Evolutionary conservation across 2,888 invertebrate genomes (phyloP), one percentile per base, ranked within the genome.

Genomic region (Luperina nickerlii): DNA sequence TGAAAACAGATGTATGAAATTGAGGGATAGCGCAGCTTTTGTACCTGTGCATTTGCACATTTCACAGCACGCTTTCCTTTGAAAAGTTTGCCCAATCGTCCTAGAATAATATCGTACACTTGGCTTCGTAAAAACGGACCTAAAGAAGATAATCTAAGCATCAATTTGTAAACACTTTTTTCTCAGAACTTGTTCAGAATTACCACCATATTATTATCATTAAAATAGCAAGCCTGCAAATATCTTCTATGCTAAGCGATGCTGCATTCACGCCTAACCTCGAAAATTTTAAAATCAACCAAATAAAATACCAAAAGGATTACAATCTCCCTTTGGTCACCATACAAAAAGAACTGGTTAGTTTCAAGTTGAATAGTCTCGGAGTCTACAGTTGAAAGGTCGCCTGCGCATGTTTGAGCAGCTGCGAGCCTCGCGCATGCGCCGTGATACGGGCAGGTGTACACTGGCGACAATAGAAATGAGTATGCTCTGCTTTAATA

Each of bases 391-490:
- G 92, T 92, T 92, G 91, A 92, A 92, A 92, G 91, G 91, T 91
- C 90, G 90, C 81, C 65, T 71, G 87, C 84, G 87, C 84, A 77
- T 85, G 86, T 88, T 81, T 85, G 90, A 84, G 94, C 95, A 95
- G 95, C 95, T 95, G 95, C 94, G 89, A 83, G 86, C 82, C 84
- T 83, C 74, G 87, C 85, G 91, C 91, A 78, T 84, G 89, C 90
- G 92, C 93, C 81, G 89, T 88, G 94, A 94, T 95, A 93, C 91
- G 93, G 94, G 95, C 95, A 95, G 95, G 95, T 95, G 95, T 91
- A 92, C 89, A 62, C 84, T 42, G 13, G 60, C 69, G 84, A 86
- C 82, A 87, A 74, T 83, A 66, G 32, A 67, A 70, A 79, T 81
- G 87, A 81, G 83, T 89, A 84, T 91, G 91, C 93, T 92, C 91